Evolutionary conservation across 2,797 vertebrate genomes (phyloP).

Genomic region (Dermochelys coriacea): DNA sequence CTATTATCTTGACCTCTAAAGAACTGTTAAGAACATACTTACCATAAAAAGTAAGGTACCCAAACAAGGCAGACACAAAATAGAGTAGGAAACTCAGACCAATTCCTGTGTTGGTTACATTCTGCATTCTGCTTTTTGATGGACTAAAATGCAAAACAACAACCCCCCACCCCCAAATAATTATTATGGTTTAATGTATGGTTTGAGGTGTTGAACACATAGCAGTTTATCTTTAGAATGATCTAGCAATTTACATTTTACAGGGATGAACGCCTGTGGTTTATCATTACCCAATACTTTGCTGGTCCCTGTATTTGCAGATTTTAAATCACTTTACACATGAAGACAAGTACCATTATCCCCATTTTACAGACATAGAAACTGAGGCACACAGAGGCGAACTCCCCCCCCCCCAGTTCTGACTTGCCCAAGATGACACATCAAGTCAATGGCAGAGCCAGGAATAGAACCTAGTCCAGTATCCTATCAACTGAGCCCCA

Average conservation of each 20-base stretch:
- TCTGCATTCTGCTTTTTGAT: slow-evolving; percentile 93
- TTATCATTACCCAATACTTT: neutral
- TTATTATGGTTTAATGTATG: neutral
- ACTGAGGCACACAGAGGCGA: neutral
- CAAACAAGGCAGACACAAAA: slow-evolving; percentile 92
- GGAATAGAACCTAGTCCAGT: neutral
- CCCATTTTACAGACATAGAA: neutral
- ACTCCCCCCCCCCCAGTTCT: neutral
- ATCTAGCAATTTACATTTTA: neutral
- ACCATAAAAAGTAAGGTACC: slow-evolving; percentile 98
- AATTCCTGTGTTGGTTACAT: slow-evolving; percentile 88
- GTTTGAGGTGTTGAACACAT: neutral
- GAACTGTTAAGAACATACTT: slow-evolving; percentile 63
- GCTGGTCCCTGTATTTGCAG: neutral
- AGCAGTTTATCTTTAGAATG: neutral
- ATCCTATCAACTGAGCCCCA: neutral
- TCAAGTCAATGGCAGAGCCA: neutral
- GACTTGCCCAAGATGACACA: neutral
- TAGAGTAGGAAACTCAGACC: slow-evolving; percentile 92
- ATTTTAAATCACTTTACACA: slow-evolving; percentile 1
- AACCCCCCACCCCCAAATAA: neutral
- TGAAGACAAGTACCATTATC: neutral
- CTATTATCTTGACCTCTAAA: neutral
- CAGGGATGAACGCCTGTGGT: neutral
- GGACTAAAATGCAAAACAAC: slow-evolving; percentile 83